Percentiles rank a stretch among this genome's conserved stretches.
These are phyloP conservation scores for Camponotus pennsylvanicus DNA, from an alignment of 1,140 invertebrate genomes.

Conservation along the genomic window DNA sequence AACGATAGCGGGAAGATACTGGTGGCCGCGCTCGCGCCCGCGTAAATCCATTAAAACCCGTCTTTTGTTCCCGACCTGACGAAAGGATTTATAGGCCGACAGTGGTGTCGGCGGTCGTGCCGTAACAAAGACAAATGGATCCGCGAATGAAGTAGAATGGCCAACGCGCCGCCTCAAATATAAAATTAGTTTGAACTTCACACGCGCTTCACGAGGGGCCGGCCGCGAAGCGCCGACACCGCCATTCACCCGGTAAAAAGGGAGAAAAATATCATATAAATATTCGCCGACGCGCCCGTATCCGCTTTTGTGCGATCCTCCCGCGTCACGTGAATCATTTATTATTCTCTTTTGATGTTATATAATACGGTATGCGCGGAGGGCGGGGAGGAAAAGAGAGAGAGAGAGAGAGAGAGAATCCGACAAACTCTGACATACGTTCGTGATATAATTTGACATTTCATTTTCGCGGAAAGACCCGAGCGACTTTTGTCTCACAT, in stretches of 20 bases:
- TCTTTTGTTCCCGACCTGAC: constrained; percentile 55
- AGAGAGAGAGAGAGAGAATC: not conserved
- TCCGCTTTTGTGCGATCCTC: constrained; percentile 63
- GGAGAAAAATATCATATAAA: constrained; percentile 22
- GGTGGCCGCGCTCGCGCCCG: constrained; percentile 14
- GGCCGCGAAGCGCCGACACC: not conserved
- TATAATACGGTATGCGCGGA: constrained; percentile 14
- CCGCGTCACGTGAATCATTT: constrained; percentile 79
- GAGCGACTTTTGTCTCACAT: constrained; percentile 41
- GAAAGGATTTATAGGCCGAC: constrained; percentile 61
- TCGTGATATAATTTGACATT: constrained; percentile 47
- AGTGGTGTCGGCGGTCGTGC: constrained; percentile 31
- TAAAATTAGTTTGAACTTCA: constrained; percentile 59
- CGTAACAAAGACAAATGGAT: constrained; percentile 62
- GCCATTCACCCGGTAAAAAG: constrained; percentile 9
- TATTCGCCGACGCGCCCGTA: constrained; percentile 26
- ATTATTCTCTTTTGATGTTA: constrained; percentile 73
- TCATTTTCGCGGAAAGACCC: constrained; percentile 29
- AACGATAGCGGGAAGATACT: constrained; percentile 48
- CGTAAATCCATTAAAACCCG: constrained; percentile 57
- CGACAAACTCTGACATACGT: constrained; percentile 39
- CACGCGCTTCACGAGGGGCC: not conserved
- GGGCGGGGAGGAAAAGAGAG: not conserved
- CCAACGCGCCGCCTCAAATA: constrained; percentile 38
- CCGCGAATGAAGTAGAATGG: constrained; percentile 55